Evolutionary conservation across 23 tunicate genomes (phyloP), one percentile per base, ranked within the genome.

Genomic region (Diplosoma virens): DNA sequence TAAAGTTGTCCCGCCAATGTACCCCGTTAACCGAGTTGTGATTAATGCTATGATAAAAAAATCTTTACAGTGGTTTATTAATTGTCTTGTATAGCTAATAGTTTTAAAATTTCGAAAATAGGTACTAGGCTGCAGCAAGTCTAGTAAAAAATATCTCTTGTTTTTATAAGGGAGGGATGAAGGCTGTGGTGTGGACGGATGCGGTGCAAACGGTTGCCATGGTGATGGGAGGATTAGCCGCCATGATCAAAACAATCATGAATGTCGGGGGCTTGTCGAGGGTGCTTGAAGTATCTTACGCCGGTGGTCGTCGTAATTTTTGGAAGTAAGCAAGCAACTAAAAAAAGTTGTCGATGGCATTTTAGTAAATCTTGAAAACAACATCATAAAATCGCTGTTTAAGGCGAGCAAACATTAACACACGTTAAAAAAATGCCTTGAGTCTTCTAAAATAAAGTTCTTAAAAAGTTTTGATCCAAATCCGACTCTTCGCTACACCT

Each of bases 181-280:
- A 81, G 28, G 86, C 86, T 33, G 86, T 81, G 23, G 27, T 81
- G 9, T 81, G 86, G 86, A 81, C 86, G 6, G 86, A 81, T 28
- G 41, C 37, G 6, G 0, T 72, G 0, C 86, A 81, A 56, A 80
- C 71, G 4, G 18, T 81, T 1, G 52, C 58, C 0, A 81, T 81
- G 86, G 23, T 58, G 5, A 58, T 24, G 16, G 86, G 86, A 7
- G 28, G 22, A 1, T 36, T 81, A 21, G 86, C 73, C 16, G 58
- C 46, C 14, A 34, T 72, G 34, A 59, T 72, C 5, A 56, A 58
- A 35, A 25, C 71, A 0, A 20, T 37, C 2, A 34, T 37, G 0
- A 5, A 0, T 3, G 55, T 54, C 37, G 86, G 86, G 11, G 86
- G 86, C 4, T 54, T 58, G 16, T 71, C 59, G 17, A 18, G 16